Percentiles rank a stretch among this genome's conserved stretches.
Evolutionary conservation across 2,888 invertebrate species (phyloP).

Genomic region (Mystacides longicornis): DNA sequence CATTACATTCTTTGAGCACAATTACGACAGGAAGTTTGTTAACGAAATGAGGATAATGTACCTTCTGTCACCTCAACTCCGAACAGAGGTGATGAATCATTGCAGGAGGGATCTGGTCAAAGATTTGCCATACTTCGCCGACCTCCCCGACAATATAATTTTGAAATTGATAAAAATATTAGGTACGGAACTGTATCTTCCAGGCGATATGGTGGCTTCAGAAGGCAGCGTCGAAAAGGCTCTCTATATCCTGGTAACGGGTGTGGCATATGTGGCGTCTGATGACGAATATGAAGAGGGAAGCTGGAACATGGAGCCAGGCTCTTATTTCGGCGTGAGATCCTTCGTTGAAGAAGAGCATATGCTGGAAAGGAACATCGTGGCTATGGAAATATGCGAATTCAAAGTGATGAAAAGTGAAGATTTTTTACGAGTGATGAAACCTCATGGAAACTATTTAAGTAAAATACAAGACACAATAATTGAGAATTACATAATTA

Average conservation of each 20-base stretch:
- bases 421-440: slow-evolving; percentile 8
- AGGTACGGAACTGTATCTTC: neutral
- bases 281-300: neutral
- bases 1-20: slow-evolving; percentile 6
- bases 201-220: neutral
- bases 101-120: neutral
- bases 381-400: slow-evolving; percentile 8
- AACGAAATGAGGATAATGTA: slow-evolving; percentile 10
- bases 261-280: neutral
- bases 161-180: neutral
- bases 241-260: neutral
- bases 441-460: neutral
- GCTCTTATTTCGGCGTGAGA: neutral
- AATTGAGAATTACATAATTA: neutral
- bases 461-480: neutral
- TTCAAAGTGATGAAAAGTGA: slow-evolving; percentile 1
- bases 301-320: neutral
- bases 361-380: neutral
- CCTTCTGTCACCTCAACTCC: slow-evolving; percentile 5
- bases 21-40: slow-evolving; percentile 8
- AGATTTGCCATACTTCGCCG: slow-evolving; percentile 3
- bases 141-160: neutral
- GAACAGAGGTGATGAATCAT: slow-evolving; percentile 8
- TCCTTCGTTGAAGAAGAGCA: neutral
- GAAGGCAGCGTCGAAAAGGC: neutral